Percentiles rank a stretch among this genome's conserved stretches.
These are phyloP conservation scores for Neotragus moschatus DNA, from an alignment of 2,113 vertebrate species.

Conservation along the genomic window DNA sequence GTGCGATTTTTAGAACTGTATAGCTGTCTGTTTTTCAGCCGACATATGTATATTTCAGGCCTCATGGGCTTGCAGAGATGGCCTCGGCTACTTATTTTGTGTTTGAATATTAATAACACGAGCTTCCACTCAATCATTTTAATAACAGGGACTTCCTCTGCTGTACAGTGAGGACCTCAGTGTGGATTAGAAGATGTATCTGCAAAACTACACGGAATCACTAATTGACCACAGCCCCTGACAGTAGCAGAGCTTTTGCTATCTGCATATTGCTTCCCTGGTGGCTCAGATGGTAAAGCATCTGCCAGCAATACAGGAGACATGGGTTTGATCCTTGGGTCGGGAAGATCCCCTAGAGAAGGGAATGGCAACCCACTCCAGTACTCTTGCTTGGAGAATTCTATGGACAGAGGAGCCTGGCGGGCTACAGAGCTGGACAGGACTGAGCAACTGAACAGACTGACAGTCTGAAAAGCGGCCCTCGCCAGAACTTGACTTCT, in stretches of 20 bases:
- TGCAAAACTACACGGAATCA: background rate
- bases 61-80: background rate
- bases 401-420: background rate
- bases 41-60: background rate
- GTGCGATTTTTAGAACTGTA: background rate
- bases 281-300: background rate
- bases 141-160: background rate
- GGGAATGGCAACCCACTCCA: background rate
- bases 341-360: background rate
- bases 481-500: background rate
- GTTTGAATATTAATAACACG: background rate
- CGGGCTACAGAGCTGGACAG: background rate
- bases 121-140: background rate
- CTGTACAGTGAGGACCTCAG: background rate
- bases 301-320: background rate
- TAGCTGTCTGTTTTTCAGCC: background rate
- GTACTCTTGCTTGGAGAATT: background rate
- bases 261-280: background rate
- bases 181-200: background rate
- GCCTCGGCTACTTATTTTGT: background rate
- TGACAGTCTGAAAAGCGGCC: background rate
- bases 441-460: background rate
- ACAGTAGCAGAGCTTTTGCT: background rate
- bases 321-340: accelerated
- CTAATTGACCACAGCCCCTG: background rate